A percentile compares a stretch with the other conserved stretches of the same genome.
These are phyloP conservation scores for Silurus asotus DNA, from an alignment of 2,113 vertebrate species.

Conservation along the genomic window DNA sequence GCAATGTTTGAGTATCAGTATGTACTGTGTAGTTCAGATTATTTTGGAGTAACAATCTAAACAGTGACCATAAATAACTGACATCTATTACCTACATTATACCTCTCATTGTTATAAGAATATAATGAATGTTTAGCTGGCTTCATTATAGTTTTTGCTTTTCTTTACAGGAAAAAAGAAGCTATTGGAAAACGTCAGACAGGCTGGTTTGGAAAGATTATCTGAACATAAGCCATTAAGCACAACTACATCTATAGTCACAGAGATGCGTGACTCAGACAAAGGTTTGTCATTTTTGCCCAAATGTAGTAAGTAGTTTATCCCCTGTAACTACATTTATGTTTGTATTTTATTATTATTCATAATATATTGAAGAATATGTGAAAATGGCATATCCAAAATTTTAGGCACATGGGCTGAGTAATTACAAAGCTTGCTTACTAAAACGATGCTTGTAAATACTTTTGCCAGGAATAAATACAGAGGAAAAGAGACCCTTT, in stretches of 20 bases:
- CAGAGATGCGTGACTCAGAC: constrained; percentile 86
- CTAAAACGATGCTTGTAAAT: neutral
- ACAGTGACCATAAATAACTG: neutral
- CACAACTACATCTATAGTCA: constrained; percentile 65
- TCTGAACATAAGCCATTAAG: constrained; percentile 67
- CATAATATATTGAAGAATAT: neutral
- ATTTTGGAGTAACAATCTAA: neutral
- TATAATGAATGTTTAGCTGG: constrained; percentile 15
- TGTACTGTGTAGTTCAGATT: neutral
- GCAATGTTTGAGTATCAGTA: neutral
- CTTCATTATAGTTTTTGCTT: neutral
- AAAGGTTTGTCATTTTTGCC: constrained; percentile 72
- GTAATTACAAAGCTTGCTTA: neutral
- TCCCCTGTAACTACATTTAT: neutral
- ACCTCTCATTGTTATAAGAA: too few relatives aligned
- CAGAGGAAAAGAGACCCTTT: constrained; percentile 74
- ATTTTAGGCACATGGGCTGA: neutral
- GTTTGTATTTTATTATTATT: neutral
- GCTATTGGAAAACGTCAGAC: constrained; percentile 68
- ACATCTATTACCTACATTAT: neutral
- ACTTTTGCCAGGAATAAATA: constrained; percentile 64
- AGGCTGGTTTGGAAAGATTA: constrained; percentile 70
- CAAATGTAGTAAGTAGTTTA: neutral
- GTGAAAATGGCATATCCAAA: neutral
- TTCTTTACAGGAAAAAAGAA: constrained; percentile 66